Conservation (phyloP, 2,797 vertebrate genomes). For the Pachyuromys duprasi region DNA sequence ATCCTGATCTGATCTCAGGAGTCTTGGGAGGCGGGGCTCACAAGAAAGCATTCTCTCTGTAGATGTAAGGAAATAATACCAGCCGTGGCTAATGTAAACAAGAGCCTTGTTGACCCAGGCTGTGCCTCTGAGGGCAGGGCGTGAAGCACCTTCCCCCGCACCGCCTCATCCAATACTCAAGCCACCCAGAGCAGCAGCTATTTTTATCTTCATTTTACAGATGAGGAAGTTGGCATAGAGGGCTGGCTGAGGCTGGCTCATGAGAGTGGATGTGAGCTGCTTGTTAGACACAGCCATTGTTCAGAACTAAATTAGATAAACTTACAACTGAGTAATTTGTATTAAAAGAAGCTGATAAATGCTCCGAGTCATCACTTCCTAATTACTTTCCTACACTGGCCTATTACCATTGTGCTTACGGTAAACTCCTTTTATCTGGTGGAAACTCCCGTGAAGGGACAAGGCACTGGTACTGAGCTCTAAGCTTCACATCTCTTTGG, state of each 20-base stretch:
- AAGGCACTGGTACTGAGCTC: not conserved
- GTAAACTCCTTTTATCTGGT: not conserved
- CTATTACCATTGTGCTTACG: not conserved
- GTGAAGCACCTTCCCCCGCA: not conserved
- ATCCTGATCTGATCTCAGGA: conserved; percentile 24
- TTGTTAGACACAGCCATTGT: conserved; percentile 28
- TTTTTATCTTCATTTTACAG: conserved; percentile 70
- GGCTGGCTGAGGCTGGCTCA: not conserved
- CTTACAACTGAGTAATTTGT: not conserved
- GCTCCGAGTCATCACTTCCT: not conserved
- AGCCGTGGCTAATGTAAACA: conserved; percentile 61
- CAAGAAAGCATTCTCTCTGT: conserved; percentile 69
- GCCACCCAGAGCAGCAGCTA: conserved; percentile 46
- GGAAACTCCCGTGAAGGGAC: not conserved
- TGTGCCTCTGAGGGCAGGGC: conserved; percentile 14
- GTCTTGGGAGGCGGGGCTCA: conserved; percentile 46
- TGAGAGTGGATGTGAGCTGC: conserved; percentile 27
- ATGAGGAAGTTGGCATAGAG: conserved; percentile 57
- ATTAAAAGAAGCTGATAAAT: not conserved
- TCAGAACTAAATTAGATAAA: conserved; percentile 11
- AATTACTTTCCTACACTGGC: not conserved
- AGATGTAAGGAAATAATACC: conserved; percentile 60
- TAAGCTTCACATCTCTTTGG: accelerated
- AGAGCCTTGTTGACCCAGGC: conserved; percentile 13
- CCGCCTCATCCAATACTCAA: not conserved